These are phyloP conservation scores for Rhineura floridana DNA, from an alignment of 2,113 vertebrate species.

Conservation along the genomic window DNA sequence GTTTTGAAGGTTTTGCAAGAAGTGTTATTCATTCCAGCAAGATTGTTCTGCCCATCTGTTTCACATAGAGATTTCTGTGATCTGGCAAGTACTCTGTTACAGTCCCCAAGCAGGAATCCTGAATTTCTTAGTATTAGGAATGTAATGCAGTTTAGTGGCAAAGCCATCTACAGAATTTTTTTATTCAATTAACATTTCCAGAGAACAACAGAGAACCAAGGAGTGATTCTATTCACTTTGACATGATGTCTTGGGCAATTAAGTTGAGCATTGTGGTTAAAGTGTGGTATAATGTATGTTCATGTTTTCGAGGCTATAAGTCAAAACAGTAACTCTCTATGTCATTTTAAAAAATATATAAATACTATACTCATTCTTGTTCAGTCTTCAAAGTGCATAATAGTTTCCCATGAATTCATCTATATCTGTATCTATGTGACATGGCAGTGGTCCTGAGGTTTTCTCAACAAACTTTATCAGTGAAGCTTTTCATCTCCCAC, in stretches of 20 bases:
- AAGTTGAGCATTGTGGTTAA: not conserved
- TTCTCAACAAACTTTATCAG: not conserved
- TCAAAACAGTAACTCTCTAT: not conserved
- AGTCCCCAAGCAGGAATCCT: not conserved
- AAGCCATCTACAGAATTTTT: not conserved
- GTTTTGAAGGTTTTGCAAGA: not conserved
- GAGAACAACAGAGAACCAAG: not conserved
- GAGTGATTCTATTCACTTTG: not conserved
- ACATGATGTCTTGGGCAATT: not conserved
- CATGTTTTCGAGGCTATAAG: not conserved
- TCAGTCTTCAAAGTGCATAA: not conserved
- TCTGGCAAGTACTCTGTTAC: not conserved
- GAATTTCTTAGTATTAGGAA: not conserved
- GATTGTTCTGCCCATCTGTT: not conserved
- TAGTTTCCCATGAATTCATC: not conserved
- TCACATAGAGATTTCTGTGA: not conserved
- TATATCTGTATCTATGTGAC: not conserved
- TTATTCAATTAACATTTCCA: not conserved
- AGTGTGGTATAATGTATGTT: not conserved
- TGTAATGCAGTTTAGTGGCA: not conserved
- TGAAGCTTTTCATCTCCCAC: not conserved
- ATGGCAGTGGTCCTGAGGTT: not conserved
- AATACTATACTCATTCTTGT: not conserved
- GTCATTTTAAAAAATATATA: not conserved
- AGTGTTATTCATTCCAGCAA: not conserved